These are phyloP conservation scores for Zaprionus africanus DNA, from an alignment of 1,140 invertebrate genomes.

Conservation along the genomic window DNA sequence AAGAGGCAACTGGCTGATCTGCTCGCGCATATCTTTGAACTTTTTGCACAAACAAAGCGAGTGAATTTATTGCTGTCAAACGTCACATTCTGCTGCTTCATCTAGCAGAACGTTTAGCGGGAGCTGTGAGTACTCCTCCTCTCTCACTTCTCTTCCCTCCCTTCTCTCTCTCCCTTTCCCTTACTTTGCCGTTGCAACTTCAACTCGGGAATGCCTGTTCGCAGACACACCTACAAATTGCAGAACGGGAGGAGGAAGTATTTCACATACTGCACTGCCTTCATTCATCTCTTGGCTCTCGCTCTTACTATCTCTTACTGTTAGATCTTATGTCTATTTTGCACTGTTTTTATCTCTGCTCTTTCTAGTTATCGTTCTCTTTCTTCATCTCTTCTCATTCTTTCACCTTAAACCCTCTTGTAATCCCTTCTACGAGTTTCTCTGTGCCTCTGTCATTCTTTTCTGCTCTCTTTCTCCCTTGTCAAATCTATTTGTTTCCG, in stretches of 20 bases:
- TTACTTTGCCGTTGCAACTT: background rate
- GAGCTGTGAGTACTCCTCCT: background rate
- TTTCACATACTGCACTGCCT: background rate
- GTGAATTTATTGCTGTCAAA: constrained; percentile 74
- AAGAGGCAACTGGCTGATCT: background rate
- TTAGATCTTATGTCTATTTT: background rate
- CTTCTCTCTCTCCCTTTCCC: background rate
- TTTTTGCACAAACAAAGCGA: constrained; percentile 74
- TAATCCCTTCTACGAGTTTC: too few relatives aligned
- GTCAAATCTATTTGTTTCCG: too few relatives aligned
- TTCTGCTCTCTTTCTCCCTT: too few relatives aligned
- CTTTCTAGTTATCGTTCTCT: constrained; percentile 8
- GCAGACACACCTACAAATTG: constrained; percentile 78
- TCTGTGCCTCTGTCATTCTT: too few relatives aligned
- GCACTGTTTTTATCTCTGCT: background rate
- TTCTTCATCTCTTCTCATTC: background rate
- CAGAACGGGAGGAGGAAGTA: constrained; percentile 15
- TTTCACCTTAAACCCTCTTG: too few relatives aligned
- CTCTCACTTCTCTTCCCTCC: background rate
- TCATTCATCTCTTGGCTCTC: background rate
- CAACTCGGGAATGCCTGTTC: background rate
- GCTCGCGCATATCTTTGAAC: constrained; percentile 64
- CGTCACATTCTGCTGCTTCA: constrained; percentile 80
- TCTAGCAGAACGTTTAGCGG: constrained; percentile 76
- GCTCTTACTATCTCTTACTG: background rate